A percentile compares a stretch with the other conserved stretches of the same genome.
These are phyloP conservation scores for Lepus timidus DNA, from an alignment of 2,113 vertebrate genomes.

Conservation along the genomic window DNA sequence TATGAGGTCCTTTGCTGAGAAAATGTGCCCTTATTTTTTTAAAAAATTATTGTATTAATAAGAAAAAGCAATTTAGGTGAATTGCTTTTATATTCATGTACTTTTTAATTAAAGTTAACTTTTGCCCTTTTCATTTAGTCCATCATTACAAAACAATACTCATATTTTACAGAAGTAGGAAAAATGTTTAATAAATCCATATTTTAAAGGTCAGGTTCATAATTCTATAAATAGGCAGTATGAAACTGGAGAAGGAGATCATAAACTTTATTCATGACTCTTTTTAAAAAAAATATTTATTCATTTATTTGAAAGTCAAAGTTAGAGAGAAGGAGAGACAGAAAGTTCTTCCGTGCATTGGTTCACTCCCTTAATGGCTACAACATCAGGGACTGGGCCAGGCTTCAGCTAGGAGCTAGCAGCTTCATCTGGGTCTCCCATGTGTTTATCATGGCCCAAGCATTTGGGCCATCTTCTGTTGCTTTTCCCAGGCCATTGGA, in stretches of 20 bases:
- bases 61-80: not conserved
- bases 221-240: not conserved
- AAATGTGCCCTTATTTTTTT: not conserved
- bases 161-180: not conserved
- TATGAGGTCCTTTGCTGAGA: not conserved
- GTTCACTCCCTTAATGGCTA: no score
- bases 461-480: no score
- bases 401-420: no score
- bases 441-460: no score
- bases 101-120: conserved; percentile 20
- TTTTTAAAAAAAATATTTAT: not conserved
- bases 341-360: no score
- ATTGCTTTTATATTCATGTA: not conserved
- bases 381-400: no score
- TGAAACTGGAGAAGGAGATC: not conserved
- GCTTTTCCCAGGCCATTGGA: no score
- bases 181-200: not conserved
- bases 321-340: no score
- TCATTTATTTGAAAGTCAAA: no score
- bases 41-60: not conserved
- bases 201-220: not conserved
- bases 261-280: not conserved
- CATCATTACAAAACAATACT: not conserved
- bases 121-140: conserved; percentile 13
- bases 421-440: no score